Conservation (phyloP, 2,888 invertebrate species). For the Serripes groenlandicus region DNA sequence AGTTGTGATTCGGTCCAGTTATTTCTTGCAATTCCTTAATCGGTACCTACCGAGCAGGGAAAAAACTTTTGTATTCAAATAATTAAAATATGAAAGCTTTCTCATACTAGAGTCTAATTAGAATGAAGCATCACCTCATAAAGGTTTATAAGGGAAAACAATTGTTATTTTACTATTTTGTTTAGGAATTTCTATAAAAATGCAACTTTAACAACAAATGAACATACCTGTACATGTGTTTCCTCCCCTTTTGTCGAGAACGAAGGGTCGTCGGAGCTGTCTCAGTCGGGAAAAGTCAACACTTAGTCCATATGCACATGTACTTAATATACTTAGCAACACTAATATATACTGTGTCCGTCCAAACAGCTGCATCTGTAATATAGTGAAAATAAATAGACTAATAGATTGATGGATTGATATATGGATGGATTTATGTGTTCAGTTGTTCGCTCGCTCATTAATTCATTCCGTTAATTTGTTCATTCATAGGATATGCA, state of each 20-base stretch:
- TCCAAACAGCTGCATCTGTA: constrained; percentile 76
- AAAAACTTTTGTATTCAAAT: too few relatives aligned
- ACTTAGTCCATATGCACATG: constrained; percentile 79
- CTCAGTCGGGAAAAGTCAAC: constrained; percentile 78
- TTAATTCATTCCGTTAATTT: not conserved
- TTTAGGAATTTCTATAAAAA: too few relatives aligned
- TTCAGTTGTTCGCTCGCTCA: not conserved
- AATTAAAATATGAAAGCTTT: too few relatives aligned
- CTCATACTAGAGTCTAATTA: too few relatives aligned
- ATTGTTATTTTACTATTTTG: too few relatives aligned
- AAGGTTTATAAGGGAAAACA: too few relatives aligned
- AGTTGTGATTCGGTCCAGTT: too few relatives aligned
- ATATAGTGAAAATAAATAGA: constrained; percentile 25
- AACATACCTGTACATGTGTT: constrained; percentile 68
- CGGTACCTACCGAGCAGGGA: too few relatives aligned
- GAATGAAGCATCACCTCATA: too few relatives aligned
- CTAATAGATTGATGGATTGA: not conserved
- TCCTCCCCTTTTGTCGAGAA: constrained; percentile 73
- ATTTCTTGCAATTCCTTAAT: too few relatives aligned
- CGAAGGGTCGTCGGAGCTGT: constrained; percentile 72
- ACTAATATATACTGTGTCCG: constrained; percentile 71
- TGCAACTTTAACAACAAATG: too few relatives aligned
- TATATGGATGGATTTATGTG: not conserved
- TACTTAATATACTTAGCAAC: constrained; percentile 73
- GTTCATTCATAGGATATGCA: too few relatives aligned